Percentiles rank a stretch among this genome's conserved stretches.
These are phyloP conservation scores for Apamea epomidion DNA, from an alignment of 2,888 invertebrate species.

Conservation along the genomic window DNA sequence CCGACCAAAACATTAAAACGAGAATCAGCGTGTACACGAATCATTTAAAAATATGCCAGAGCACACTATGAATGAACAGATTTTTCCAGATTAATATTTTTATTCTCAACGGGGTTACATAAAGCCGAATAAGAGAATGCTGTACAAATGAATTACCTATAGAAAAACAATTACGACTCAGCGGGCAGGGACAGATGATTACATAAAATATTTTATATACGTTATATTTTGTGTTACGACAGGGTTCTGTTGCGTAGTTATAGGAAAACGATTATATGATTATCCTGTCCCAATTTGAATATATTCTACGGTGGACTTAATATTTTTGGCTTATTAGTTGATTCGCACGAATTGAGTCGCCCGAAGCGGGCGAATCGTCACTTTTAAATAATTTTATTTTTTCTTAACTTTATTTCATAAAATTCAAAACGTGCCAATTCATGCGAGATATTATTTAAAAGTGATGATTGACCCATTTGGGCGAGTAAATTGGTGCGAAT, in stretches of 20 bases:
- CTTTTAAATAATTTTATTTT: too few relatives aligned
- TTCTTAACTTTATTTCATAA: too few relatives aligned
- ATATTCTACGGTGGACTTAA: conserved; percentile 1
- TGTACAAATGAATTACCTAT: conserved; percentile 25
- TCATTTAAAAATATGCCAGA: conserved; percentile 29
- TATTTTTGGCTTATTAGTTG: too few relatives aligned
- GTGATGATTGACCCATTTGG: too few relatives aligned
- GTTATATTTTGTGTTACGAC: conserved; percentile 32
- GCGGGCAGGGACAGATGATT: conserved; percentile 34
- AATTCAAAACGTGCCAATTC: too few relatives aligned
- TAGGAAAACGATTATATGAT: conserved; percentile 37
- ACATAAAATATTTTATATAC: conserved; percentile 38
- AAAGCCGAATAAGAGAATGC: conserved; percentile 33
- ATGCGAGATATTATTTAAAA: too few relatives aligned
- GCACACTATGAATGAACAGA: conserved; percentile 32
- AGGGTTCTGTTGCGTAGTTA: conserved; percentile 37
- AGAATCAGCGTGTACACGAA: conserved; percentile 10
- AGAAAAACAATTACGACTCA: conserved; percentile 44
- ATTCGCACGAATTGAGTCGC: too few relatives aligned
- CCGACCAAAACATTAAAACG: conserved; percentile 9
- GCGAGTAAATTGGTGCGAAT: too few relatives aligned
- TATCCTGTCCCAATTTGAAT: conserved; percentile 21
- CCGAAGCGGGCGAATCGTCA: too few relatives aligned
- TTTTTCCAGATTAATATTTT: conserved; percentile 32
- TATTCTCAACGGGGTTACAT: conserved; percentile 34